A percentile compares a stretch with the other conserved stretches of the same genome.
Evolutionary conservation across 1,140 invertebrate species (phyloP).

Genomic region (Agrilus planipennis): DNA sequence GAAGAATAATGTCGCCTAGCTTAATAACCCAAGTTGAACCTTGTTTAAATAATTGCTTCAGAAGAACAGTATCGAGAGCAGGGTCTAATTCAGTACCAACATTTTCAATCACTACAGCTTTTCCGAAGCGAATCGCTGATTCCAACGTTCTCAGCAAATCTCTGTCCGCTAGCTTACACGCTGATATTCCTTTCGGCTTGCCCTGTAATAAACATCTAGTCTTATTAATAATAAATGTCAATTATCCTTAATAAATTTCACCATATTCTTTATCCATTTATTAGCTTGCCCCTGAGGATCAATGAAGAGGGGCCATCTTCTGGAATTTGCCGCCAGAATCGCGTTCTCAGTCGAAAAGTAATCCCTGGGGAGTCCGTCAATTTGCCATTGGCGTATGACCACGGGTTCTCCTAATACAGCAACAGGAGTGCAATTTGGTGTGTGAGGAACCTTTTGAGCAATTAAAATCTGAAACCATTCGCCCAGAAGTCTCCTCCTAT

Average conservation of each 20-base stretch:
- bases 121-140: conserved; percentile 58
- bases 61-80: conserved; percentile 49
- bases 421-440: conserved; percentile 42
- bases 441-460: conserved; percentile 38
- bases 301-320: conserved; percentile 55
- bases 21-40: conserved; percentile 34
- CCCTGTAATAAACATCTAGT: conserved; percentile 34
- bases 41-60: conserved; percentile 39
- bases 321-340: conserved; percentile 45
- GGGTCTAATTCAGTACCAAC: conserved; percentile 51
- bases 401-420: conserved; percentile 50
- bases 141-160: conserved; percentile 58
- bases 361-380: conserved; percentile 55
- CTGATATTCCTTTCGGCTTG: conserved; percentile 42
- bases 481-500: conserved; percentile 31
- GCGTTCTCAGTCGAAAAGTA: conserved; percentile 56
- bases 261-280: conserved; percentile 61
- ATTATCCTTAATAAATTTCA: too few species aligned
- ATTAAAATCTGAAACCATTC: conserved; percentile 16
- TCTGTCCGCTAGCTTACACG: conserved; percentile 53
- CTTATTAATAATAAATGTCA: conserved; percentile 1
- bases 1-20: conserved; percentile 48
- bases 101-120: conserved; percentile 50
- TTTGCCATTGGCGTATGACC: conserved; percentile 49
- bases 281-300: conserved; percentile 61